phyloP scores from a whole-genome alignment of 2,888 invertebrate genomes.

The Tiliacea aurago region DNA sequence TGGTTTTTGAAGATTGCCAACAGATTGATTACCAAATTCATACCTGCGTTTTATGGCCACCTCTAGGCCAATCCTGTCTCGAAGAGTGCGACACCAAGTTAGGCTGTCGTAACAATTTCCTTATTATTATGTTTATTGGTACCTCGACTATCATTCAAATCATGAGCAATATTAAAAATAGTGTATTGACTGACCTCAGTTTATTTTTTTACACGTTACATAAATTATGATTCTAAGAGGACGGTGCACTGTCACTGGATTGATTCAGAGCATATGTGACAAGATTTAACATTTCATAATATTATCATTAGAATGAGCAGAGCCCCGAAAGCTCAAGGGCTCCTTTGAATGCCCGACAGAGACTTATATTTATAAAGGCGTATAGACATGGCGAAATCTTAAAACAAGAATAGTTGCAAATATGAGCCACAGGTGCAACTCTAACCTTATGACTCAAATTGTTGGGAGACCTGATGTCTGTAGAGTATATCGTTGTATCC shows the following conservation, averaged over 20 bases:
- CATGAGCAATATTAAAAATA: conserved; percentile 14
- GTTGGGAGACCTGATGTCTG: conserved; percentile 59
- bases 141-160: not conserved
- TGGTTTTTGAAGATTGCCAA: not conserved
- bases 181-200: conserved; percentile 9
- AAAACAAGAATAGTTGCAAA: conserved; percentile 43
- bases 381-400: not conserved
- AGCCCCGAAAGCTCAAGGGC: conserved; percentile 45
- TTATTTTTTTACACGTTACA: not conserved
- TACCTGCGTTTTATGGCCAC: conserved; percentile 11
- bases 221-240: not conserved
- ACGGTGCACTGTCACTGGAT: not conserved
- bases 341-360: conserved; percentile 29
- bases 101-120: conserved; percentile 23
- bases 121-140: conserved; percentile 10
- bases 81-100: conserved; percentile 7
- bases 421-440: conserved; percentile 45
- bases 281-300: conserved; percentile 5
- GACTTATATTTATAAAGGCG: not conserved
- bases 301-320: conserved; percentile 1
- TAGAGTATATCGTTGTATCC: conserved; percentile 46
- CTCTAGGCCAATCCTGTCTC: conserved; percentile 21
- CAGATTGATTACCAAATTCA: conserved; percentile 12
- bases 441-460: conserved; percentile 62
- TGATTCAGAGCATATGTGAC: not conserved